phyloP scores from a whole-genome alignment of 1,140 invertebrate genomes.

The Cyclargus thomasi region DNA sequence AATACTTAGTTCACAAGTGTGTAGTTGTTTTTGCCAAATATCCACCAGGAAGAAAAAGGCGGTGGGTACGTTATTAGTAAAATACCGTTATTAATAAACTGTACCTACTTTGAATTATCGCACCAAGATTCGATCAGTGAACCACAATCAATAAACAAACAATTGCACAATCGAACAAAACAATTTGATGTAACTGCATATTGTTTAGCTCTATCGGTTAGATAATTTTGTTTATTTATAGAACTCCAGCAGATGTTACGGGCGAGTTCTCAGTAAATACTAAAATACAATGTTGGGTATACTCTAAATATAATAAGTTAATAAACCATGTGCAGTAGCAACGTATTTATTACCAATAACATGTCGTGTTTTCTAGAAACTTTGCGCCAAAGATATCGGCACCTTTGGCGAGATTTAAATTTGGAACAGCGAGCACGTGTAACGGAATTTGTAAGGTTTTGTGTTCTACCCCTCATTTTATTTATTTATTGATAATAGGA shows the following conservation, averaged over 20 bases:
- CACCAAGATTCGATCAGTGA: neutral
- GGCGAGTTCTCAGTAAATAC: neutral
- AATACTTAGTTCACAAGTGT: too few species aligned
- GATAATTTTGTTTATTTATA: neutral
- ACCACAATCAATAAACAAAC: neutral
- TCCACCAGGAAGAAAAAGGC: too few species aligned
- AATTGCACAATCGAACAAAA: neutral
- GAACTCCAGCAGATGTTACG: neutral
- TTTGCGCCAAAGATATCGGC: neutral
- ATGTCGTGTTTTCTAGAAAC: neutral
- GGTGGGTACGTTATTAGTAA: too few species aligned
- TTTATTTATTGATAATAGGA: too few species aligned
- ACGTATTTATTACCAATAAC: neutral
- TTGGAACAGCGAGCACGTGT: neutral
- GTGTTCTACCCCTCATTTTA: too few species aligned
- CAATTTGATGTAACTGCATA: neutral
- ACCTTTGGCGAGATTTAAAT: neutral
- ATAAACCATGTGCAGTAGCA: neutral
- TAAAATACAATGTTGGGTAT: constrained; percentile 9
- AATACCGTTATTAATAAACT: too few species aligned
- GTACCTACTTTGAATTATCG: neutral
- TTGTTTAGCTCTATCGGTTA: constrained; percentile 1
- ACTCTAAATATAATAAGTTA: constrained; percentile 13
- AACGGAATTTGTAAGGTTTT: neutral
- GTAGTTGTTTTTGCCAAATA: too few species aligned